Evolutionary conservation across 2,113 vertebrate species (phyloP).

Genomic region (Callaeas wilsoni): DNA sequence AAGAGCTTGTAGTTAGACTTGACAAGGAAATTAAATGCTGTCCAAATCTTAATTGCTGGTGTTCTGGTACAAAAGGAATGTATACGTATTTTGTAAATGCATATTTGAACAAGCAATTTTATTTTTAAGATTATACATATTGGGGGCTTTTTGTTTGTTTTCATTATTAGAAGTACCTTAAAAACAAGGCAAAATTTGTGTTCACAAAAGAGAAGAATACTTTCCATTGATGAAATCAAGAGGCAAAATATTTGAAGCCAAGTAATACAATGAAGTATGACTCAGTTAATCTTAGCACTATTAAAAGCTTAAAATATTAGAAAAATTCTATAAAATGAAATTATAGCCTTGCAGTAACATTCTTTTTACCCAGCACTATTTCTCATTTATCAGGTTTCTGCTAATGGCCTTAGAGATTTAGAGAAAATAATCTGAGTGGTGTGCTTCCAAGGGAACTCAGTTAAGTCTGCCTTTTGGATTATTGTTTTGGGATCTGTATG

Average conservation of each 20-base stretch:
- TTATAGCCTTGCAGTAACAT: slow-evolving; percentile 19
- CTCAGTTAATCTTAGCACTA: slow-evolving; percentile 33
- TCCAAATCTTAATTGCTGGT: not conserved
- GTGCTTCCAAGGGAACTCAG: slow-evolving; percentile 31
- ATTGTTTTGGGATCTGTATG: slow-evolving; percentile 55
- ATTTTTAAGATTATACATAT: not conserved
- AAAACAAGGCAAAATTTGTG: not conserved
- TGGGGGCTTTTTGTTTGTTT: accelerated
- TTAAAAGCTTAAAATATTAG: slow-evolving; percentile 57
- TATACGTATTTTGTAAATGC: not conserved
- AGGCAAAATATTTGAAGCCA: slow-evolving; percentile 18
- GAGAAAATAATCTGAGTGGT: slow-evolving; percentile 46
- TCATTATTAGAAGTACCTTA: not conserved
- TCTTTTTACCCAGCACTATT: slow-evolving; percentile 18
- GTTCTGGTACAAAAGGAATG: not conserved
- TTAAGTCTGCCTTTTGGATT: slow-evolving; percentile 52
- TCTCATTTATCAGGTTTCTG: slow-evolving; percentile 56
- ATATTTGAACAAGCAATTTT: not conserved
- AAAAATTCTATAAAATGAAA: slow-evolving; percentile 54
- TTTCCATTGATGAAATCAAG: slow-evolving; percentile 2
- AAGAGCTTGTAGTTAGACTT: not conserved
- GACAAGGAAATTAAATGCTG: slow-evolving; percentile 6
- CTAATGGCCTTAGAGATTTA: slow-evolving; percentile 57
- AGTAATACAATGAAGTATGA: slow-evolving; percentile 34
- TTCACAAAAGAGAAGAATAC: not conserved